These are phyloP conservation scores for Luehdorfia chinensis DNA, from an alignment of 1,140 invertebrate genomes.

Conservation along the genomic window DNA sequence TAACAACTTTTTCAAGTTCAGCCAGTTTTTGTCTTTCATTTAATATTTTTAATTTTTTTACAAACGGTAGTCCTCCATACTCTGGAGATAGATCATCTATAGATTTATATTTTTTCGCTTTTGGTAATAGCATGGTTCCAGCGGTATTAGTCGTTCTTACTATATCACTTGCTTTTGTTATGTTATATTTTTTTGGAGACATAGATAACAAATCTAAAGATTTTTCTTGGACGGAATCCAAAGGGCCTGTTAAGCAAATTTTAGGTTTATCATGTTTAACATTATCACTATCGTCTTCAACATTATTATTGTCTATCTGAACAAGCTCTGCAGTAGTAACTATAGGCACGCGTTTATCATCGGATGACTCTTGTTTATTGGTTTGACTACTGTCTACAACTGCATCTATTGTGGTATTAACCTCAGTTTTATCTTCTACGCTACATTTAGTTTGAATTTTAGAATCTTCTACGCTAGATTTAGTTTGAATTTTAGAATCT, in stretches of 20 bases:
- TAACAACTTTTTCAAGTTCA: constrained; percentile 85
- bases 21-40: constrained; percentile 92
- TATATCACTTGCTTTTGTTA: constrained; percentile 36
- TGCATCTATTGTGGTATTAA: constrained; percentile 30
- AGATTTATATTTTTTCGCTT: constrained; percentile 84
- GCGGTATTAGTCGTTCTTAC: constrained; percentile 42
- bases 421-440: constrained; percentile 47
- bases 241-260: constrained; percentile 51
- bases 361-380: constrained; percentile 34
- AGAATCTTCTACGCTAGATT: constrained; percentile 27
- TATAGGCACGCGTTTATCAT: constrained; percentile 54
- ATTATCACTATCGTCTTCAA: constrained; percentile 49
- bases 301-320: constrained; percentile 67
- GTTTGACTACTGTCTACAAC: constrained; percentile 18
- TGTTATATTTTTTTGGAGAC: constrained; percentile 49
- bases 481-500: constrained; percentile 45
- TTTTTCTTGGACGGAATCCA: constrained; percentile 60
- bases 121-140: constrained; percentile 54
- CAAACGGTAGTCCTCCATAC: constrained; percentile 90
- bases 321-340: constrained; percentile 64
- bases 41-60: constrained; percentile 91
- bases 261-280: constrained; percentile 53
- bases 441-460: constrained; percentile 54
- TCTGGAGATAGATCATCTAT: constrained; percentile 93
- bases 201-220: constrained; percentile 58